Evolutionary conservation across 2,113 vertebrate genomes (phyloP).

Genomic region (Tylochromis polylepis): DNA sequence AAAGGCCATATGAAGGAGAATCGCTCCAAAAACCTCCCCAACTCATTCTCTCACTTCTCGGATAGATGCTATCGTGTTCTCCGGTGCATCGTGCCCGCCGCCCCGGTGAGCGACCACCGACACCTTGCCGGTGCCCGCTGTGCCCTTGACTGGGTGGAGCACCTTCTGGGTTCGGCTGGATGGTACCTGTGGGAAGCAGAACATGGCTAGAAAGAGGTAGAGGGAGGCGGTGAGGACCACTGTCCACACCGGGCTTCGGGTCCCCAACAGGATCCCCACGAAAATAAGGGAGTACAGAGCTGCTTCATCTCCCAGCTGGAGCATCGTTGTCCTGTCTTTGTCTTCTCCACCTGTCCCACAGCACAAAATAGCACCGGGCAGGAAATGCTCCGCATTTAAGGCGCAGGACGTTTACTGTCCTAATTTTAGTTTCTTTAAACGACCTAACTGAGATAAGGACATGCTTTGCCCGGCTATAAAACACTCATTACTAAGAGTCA

Average conservation of each 20-base stretch:
- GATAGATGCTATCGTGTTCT: slow-evolving; percentile 91
- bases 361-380: background rate
- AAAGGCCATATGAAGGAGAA: background rate
- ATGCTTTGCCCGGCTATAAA: background rate
- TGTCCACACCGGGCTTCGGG: slow-evolving; percentile 78
- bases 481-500: background rate
- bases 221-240: slow-evolving; percentile 71
- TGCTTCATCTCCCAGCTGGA: slow-evolving; percentile 73
- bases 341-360: background rate
- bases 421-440: background rate
- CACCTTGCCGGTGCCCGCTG: slow-evolving; percentile 27
- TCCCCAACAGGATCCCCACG: slow-evolving; percentile 67
- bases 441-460: background rate
- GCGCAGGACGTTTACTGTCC: background rate
- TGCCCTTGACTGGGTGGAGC: slow-evolving; percentile 69
- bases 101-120: slow-evolving; percentile 86
- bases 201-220: slow-evolving; percentile 76
- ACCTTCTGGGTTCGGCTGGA: slow-evolving; percentile 72
- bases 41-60: slow-evolving; percentile 72
- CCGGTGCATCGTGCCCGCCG: slow-evolving; percentile 89
- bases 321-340: slow-evolving; percentile 48
- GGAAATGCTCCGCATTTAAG: background rate
- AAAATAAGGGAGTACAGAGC: slow-evolving; percentile 75
- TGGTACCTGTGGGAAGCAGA: slow-evolving; percentile 79
- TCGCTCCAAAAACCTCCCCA: background rate